phyloP scores from a whole-genome alignment of 2,888 invertebrate species.

The Apamea sordens region DNA sequence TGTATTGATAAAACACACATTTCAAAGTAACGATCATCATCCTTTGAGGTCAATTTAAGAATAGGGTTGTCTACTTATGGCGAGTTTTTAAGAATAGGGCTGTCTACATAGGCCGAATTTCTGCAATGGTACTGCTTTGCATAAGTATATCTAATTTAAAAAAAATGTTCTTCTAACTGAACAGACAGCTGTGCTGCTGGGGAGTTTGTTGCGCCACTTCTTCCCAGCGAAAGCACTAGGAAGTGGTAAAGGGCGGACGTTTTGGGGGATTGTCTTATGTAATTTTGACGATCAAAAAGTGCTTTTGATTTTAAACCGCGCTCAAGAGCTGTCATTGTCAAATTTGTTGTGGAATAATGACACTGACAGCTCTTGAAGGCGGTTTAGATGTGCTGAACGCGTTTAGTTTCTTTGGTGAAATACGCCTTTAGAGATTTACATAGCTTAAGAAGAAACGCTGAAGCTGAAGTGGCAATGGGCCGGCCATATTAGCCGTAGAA shows the following conservation, averaged over 20 bases:
- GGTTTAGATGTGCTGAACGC: background rate
- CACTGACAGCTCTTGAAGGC: background rate
- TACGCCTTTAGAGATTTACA: background rate
- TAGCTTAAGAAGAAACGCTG: background rate
- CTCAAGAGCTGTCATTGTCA: background rate
- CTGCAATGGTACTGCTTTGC: background rate
- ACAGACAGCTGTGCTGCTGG: too few relatives aligned
- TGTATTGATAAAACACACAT: slow-evolving; percentile 43
- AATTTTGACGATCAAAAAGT: too few relatives aligned
- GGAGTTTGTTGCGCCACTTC: too few relatives aligned
- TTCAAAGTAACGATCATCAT: slow-evolving; percentile 29
- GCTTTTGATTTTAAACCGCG: background rate
- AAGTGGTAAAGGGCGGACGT: too few relatives aligned
- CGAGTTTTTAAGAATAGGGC: slow-evolving; percentile 16
- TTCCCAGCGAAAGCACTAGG: too few relatives aligned
- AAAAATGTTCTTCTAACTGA: too few relatives aligned
- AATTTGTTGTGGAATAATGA: too few relatives aligned
- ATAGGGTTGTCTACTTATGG: background rate
- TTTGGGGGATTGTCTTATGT: too few relatives aligned
- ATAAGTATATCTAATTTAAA: background rate
- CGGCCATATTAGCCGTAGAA: too few relatives aligned
- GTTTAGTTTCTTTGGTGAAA: background rate
- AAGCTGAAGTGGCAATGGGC: too few relatives aligned
- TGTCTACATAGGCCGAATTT: background rate
- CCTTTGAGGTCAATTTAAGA: slow-evolving; percentile 39